phyloP scores from a whole-genome alignment of 2,888 invertebrate genomes.

The Nephrocerus scutellatus region DNA sequence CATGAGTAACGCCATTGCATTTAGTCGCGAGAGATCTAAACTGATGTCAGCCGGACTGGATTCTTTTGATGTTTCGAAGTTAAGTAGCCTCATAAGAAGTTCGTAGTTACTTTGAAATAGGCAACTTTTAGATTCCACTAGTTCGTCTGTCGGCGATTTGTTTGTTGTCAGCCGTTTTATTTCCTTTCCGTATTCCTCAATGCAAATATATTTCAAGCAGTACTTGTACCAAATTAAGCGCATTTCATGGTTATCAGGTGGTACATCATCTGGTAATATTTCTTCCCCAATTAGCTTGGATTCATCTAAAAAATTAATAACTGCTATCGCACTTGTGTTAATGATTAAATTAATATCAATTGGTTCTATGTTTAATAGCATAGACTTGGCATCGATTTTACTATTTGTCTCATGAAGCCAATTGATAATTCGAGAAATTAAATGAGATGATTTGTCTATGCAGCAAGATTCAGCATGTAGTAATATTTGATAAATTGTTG shows the following conservation, averaged over 20 bases:
- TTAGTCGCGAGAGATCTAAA: constrained; percentile 28
- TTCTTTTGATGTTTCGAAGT: constrained; percentile 29
- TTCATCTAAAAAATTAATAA: constrained; percentile 39
- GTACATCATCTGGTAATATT: not conserved
- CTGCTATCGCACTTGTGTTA: constrained; percentile 37
- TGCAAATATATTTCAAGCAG: constrained; percentile 33
- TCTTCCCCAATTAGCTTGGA: constrained; percentile 4
- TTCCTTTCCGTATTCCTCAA: constrained; percentile 25
- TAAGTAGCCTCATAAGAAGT: constrained; percentile 36
- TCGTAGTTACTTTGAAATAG: constrained; percentile 39
- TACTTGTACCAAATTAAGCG: constrained; percentile 34
- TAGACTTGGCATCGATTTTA: constrained; percentile 28
- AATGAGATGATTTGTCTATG: constrained; percentile 31
- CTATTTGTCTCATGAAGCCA: constrained; percentile 33
- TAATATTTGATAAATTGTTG: constrained; percentile 34
- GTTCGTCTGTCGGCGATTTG: too few relatives aligned
- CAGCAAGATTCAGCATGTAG: constrained; percentile 30
- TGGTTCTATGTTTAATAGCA: constrained; percentile 34
- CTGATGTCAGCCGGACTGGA: constrained; percentile 25
- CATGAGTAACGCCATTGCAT: constrained; percentile 31
- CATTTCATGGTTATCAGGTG: constrained; percentile 2
- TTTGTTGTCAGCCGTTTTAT: too few relatives aligned
- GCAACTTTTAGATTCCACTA: constrained; percentile 28
- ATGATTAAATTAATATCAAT: constrained; percentile 32
- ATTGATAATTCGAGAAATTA: constrained; percentile 28